phyloP scores from a whole-genome alignment of 2,888 invertebrate genomes.

The Ctena decussata region DNA sequence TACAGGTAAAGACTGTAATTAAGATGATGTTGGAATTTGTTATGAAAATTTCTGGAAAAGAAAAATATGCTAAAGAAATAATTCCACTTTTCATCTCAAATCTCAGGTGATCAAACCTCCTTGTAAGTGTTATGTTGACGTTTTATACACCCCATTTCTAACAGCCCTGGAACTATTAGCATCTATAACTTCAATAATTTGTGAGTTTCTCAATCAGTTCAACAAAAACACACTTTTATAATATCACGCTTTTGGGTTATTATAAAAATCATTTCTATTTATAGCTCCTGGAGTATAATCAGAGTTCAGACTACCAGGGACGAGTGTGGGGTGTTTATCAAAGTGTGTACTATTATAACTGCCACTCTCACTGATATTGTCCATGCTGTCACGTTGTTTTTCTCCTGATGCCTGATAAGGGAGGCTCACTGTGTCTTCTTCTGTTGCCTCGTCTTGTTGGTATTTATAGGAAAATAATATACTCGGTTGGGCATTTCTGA shows the following conservation, averaged over 20 bases:
- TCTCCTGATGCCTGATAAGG: slow-evolving; percentile 89
- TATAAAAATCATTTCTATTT: not conserved
- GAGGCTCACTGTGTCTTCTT: slow-evolving; percentile 92
- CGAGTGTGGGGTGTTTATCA: slow-evolving; percentile 46
- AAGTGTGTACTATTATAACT: slow-evolving; percentile 82
- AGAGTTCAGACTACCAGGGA: not conserved
- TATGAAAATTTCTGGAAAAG: no score
- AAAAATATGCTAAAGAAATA: no score
- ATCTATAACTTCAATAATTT: no score
- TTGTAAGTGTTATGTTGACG: no score
- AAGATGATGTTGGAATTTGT: no score
- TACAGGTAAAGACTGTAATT: no score
- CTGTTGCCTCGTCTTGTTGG: slow-evolving; percentile 91
- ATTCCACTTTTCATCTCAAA: no score
- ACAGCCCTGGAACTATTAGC: no score
- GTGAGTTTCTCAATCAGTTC: not conserved
- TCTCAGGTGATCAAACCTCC: no score
- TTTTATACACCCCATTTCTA: no score
- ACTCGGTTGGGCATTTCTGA: slow-evolving; percentile 85
- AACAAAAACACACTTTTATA: not conserved
- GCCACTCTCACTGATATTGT: slow-evolving; percentile 64
- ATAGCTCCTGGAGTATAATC: not conserved
- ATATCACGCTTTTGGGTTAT: no score
- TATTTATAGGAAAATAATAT: slow-evolving; percentile 94
- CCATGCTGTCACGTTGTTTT: slow-evolving; percentile 62